These are phyloP conservation scores for Emydocephalus ijimae DNA, from an alignment of 2,113 vertebrate genomes.

Conservation along the genomic window DNA sequence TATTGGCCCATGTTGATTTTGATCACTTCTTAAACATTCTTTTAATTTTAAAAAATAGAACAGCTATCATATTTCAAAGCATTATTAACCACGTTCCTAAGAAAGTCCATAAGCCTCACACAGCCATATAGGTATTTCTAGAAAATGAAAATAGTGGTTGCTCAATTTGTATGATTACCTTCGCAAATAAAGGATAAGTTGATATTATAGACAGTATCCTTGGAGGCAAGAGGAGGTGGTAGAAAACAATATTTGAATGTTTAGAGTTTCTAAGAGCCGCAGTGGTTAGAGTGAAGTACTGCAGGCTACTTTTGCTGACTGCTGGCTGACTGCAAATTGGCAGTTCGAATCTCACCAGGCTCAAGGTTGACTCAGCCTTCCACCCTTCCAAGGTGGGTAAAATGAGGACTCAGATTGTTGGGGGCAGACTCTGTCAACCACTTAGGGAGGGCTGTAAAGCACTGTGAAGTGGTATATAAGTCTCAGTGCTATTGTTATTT, in stretches of 20 bases:
- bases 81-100: not conserved
- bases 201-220: not conserved
- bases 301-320: too few species aligned
- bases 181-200: not conserved
- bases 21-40: not conserved
- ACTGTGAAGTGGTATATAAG: too few species aligned
- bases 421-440: too few species aligned
- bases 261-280: not conserved
- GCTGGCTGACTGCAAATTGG: too few species aligned
- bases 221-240: not conserved
- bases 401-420: too few species aligned
- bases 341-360: too few species aligned
- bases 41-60: not conserved
- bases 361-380: too few species aligned
- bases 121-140: not conserved
- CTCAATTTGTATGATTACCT: not conserved
- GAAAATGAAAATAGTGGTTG: not conserved
- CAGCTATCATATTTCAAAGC: not conserved
- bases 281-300: too few species aligned
- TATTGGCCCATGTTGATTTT: not conserved
- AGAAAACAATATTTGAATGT: not conserved
- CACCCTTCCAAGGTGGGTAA: too few species aligned
- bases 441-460: too few species aligned
- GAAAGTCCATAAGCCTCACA: not conserved
- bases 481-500: too few species aligned